Percentiles rank a stretch among this genome's conserved stretches.
Conservation (phyloP, 1,140 invertebrate species). For the Eurosta solidaginis region DNA sequence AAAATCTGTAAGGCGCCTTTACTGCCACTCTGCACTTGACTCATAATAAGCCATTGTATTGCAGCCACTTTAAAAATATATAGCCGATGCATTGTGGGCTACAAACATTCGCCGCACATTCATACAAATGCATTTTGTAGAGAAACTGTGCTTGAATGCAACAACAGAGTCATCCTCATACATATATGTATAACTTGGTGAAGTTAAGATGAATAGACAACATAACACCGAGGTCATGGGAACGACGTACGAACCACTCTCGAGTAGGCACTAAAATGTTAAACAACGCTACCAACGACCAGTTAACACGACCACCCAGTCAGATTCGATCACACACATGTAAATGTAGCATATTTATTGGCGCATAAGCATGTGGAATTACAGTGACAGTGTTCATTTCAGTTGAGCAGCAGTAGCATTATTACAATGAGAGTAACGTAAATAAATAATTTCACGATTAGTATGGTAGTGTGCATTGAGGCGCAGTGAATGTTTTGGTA, state of each 20-base stretch:
- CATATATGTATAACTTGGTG: not conserved
- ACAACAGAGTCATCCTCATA: too few species aligned
- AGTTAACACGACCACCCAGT: not conserved
- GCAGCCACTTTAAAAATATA: conserved; percentile 1
- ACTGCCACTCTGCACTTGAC: not conserved
- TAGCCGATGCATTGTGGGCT: not conserved
- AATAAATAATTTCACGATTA: conserved; percentile 19
- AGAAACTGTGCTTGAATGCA: not conserved
- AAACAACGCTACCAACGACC: not conserved
- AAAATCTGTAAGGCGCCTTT: too few species aligned
- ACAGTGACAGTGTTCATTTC: not conserved
- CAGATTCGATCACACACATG: not conserved
- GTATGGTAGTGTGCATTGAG: not conserved
- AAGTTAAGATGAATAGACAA: not conserved
- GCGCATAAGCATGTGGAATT: not conserved
- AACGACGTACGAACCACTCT: too few species aligned
- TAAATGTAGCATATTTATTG: not conserved
- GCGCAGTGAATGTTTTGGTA: not conserved
- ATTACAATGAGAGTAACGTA: conserved; percentile 8
- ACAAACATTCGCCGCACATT: not conserved
- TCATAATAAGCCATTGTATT: conserved; percentile 5
- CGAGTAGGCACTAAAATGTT: not conserved
- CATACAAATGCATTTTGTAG: not conserved
- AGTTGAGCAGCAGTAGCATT: not conserved
- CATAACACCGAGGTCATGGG: not conserved